These are phyloP conservation scores for Tinamus guttatus DNA, from an alignment of 2,113 vertebrate genomes.

Conservation along the genomic window DNA sequence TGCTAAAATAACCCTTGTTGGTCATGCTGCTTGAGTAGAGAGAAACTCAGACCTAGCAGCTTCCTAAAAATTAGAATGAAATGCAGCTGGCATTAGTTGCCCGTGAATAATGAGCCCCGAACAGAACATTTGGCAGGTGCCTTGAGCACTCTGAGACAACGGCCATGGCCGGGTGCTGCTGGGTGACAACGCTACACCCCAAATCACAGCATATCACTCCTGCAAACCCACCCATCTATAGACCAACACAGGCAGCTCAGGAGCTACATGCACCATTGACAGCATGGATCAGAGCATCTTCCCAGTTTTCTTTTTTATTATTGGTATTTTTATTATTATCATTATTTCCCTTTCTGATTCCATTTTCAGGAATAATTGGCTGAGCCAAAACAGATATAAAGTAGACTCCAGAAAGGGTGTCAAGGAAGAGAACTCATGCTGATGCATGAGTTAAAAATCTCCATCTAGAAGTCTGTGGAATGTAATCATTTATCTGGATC, in stretches of 20 bases:
- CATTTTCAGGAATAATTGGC: constrained; percentile 21
- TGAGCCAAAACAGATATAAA: constrained; percentile 4
- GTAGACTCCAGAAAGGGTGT: not conserved
- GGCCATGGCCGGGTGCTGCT: not conserved
- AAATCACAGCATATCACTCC: not conserved
- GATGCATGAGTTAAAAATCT: not conserved
- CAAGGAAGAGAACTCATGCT: not conserved
- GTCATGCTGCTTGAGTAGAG: not conserved
- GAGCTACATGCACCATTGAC: fast-evolving
- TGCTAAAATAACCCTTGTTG: not conserved
- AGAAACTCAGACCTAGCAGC: not conserved
- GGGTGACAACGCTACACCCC: not conserved
- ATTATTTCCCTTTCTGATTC: not conserved
- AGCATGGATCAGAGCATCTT: not conserved
- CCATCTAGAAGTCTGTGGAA: not conserved
- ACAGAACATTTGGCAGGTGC: not conserved
- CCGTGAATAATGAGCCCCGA: not conserved
- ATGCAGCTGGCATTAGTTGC: not conserved
- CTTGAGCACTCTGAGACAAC: not conserved
- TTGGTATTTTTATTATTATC: not conserved
- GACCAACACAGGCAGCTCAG: not conserved
- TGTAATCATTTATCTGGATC: not conserved
- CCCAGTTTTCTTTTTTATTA: not conserved
- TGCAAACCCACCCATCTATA: not conserved
- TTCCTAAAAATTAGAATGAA: constrained; percentile 25